Conservation (phyloP, 1,140 invertebrate genomes). For the Andricus grossulariae region DNA sequence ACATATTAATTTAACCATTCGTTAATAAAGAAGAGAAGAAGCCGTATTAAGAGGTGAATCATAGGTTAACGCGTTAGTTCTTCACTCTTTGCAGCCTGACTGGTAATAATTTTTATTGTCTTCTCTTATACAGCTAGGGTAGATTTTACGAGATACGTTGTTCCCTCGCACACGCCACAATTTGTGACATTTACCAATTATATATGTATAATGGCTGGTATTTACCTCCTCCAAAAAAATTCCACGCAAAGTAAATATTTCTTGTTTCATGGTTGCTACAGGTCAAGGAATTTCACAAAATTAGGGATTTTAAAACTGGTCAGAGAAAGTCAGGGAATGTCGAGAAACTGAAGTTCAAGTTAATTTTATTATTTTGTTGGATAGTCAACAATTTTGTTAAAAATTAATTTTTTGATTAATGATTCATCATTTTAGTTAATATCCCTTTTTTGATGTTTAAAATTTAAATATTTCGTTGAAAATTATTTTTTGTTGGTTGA, state of each 20-base stretch:
- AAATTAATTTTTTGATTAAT: too few species aligned
- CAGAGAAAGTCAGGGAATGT: too few species aligned
- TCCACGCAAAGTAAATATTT: constrained; percentile 36
- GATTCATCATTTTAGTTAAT: too few species aligned
- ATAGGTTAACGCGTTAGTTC: constrained; percentile 64
- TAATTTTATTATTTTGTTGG: too few species aligned
- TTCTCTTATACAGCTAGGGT: constrained; percentile 53
- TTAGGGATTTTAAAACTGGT: not conserved
- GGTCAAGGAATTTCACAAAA: not conserved
- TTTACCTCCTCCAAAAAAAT: too few species aligned
- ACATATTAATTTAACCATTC: constrained; percentile 70
- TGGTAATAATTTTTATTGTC: constrained; percentile 53
- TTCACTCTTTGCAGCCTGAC: constrained; percentile 46
- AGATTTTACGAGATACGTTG: constrained; percentile 63
- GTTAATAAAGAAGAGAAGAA: constrained; percentile 66
- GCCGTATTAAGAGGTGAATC: constrained; percentile 71
- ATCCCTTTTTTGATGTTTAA: too few species aligned
- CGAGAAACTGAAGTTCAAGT: too few species aligned
- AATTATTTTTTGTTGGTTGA: too few species aligned
- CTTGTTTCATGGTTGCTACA: constrained; percentile 37
- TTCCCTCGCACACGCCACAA: constrained; percentile 50
- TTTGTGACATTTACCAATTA: constrained; percentile 62
- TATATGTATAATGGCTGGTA: constrained; percentile 43
- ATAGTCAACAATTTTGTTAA: too few species aligned
- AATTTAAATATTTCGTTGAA: too few species aligned